These are phyloP conservation scores for Chlorodrepanis virens DNA, from an alignment of 2,113 vertebrate genomes.

Conservation along the genomic window DNA sequence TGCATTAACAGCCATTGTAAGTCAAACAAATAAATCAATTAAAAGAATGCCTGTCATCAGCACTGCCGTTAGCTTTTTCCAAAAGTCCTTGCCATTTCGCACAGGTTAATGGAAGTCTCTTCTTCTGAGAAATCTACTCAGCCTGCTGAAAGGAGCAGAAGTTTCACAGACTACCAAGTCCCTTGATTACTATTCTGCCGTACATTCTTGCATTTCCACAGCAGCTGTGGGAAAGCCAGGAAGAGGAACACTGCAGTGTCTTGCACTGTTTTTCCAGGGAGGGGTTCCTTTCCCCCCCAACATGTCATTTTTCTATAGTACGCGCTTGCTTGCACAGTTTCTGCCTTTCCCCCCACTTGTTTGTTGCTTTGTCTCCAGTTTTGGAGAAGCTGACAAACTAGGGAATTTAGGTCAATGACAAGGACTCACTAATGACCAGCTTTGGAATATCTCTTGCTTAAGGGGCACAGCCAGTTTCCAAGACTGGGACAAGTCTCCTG, in stretches of 20 bases:
- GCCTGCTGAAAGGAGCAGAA: background rate
- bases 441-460: background rate
- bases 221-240: background rate
- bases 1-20: background rate
- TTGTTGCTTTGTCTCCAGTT: background rate
- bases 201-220: background rate
- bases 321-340: background rate
- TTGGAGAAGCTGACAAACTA: background rate
- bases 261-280: background rate
- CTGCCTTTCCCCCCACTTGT: background rate
- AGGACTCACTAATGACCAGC: background rate
- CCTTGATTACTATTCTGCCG: background rate
- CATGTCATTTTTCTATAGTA: background rate
- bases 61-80: background rate
- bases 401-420: background rate
- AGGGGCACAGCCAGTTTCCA: rapidly evolving
- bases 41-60: background rate
- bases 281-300: background rate
- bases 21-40: constrained; percentile 26
- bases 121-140: background rate
- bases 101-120: background rate
- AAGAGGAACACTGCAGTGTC: background rate
- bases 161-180: background rate
- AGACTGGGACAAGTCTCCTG: background rate
- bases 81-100: background rate